Evolutionary conservation across 2,888 invertebrate genomes (phyloP).

Genomic region (Cantharis lateralis): DNA sequence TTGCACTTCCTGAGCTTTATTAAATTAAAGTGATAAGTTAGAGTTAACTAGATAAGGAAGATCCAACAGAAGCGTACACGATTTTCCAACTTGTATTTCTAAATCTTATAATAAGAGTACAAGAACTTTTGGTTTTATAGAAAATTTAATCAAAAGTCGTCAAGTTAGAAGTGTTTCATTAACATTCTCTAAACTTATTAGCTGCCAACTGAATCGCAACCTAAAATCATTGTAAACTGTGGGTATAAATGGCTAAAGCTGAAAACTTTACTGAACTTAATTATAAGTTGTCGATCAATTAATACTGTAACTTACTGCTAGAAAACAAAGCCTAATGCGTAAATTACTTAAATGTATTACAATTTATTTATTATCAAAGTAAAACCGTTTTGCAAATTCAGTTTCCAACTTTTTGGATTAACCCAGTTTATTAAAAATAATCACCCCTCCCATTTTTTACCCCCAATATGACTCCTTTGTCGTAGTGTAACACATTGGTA

Average conservation of each 20-base stretch:
- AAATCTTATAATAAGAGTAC: conserved; percentile 12
- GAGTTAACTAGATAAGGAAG: conserved; percentile 31
- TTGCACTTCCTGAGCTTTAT: conserved; percentile 36
- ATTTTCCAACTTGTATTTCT: conserved; percentile 16
- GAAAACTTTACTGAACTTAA: conserved; percentile 31
- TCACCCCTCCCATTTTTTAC: not conserved
- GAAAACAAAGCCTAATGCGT: conserved; percentile 11
- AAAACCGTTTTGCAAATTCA: not conserved
- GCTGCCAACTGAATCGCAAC: conserved; percentile 29
- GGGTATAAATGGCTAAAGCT: conserved; percentile 25
- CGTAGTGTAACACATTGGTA: not conserved
- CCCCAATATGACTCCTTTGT: not conserved
- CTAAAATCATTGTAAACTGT: conserved; percentile 27
- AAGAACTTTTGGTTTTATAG: conserved; percentile 25
- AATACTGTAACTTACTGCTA: conserved; percentile 15
- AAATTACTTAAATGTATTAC: not conserved
- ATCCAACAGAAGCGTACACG: conserved; percentile 19
- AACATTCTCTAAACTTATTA: conserved; percentile 33
- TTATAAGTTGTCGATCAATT: conserved; percentile 35
- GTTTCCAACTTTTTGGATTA: not conserved
- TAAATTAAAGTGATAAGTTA: conserved; percentile 33
- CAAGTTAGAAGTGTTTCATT: conserved; percentile 30
- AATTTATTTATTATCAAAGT: not conserved
- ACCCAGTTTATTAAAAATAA: not conserved
- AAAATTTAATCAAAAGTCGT: conserved; percentile 32